Base-by-base conservation (phyloP, 2,797 vertebrate genomes). In the Staurois parvus region DNA sequence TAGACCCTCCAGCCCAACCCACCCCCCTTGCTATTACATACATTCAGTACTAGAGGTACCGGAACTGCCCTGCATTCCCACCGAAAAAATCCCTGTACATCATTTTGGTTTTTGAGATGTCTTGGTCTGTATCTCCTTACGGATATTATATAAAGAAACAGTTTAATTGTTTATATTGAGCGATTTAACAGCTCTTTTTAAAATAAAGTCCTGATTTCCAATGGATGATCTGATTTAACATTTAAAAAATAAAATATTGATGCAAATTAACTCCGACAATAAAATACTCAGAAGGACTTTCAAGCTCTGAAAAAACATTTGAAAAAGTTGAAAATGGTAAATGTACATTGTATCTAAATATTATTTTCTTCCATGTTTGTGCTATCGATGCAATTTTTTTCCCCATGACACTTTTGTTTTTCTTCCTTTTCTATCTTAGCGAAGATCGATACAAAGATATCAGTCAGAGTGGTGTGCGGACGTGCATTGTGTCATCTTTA, bases 401-500 rank as follows among this genome's bases (percentile, higher is more conserved):
- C 75, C 67, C 56, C 62, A 29, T 66, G 59, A 64, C 59, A 73
- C 74, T 72, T 24, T 83, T 83, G 28, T 85, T 79, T 64, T 62
- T 40, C 34, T 48, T 26, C 59, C 37, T 29, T 59, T 79, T 73
- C 83, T 59, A 45, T 66, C 83, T 76, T 56, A 24, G 40, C 34
- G 29, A 21, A 81, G 66, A 81, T 85, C 84, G 52, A 85, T 85
- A 80, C 59, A 45, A 56, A 76, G 15, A 80, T 70, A 75, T 81
- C 84, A 76, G 77, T 74, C 84, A 68, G 48, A 67, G 72, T 34
- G 59, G 77, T 68, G 66, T 52, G 30, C 78, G 74, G 84, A 81
- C 84, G n/a, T 70, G 70, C 81, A 72, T 72, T 62, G 72, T 85
- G 84, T 81, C 77, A 85, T 85, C 72, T 85, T 81, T 85, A 85